Evolutionary conservation across 2,888 invertebrate species (phyloP).

Genomic region (Branchipolynoe longqiensis): DNA sequence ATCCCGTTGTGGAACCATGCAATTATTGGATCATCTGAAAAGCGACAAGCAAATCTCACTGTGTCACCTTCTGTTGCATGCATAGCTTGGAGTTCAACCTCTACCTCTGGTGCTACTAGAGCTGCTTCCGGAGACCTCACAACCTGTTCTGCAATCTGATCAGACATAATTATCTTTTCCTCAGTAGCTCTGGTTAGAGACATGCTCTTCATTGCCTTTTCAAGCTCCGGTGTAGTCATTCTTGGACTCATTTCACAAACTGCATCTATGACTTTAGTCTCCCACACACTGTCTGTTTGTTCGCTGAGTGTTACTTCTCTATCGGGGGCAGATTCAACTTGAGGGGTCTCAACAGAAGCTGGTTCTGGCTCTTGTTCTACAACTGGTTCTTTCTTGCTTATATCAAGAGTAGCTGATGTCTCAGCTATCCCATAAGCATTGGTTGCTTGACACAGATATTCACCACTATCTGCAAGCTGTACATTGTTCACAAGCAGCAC

Average conservation of each 20-base stretch:
- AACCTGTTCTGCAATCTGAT: slow-evolving; percentile 9
- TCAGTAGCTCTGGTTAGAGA: background rate
- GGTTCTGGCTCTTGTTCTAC: too few species aligned
- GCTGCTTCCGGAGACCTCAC: too few species aligned
- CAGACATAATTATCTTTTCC: background rate
- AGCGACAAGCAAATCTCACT: slow-evolving; percentile 73
- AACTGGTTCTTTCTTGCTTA: too few species aligned
- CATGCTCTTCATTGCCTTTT: background rate
- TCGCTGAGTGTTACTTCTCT: slow-evolving; percentile 17
- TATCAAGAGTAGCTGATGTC: too few species aligned
- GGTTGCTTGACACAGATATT: too few species aligned
- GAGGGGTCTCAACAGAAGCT: too few species aligned
- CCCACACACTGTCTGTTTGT: too few species aligned
- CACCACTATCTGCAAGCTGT: too few species aligned
- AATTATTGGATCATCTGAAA: slow-evolving; percentile 83
- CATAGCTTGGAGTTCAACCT: background rate
- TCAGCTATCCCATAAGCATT: too few species aligned
- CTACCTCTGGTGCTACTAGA: slow-evolving; percentile 70
- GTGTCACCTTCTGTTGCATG: slow-evolving; percentile 70
- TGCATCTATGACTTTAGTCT: background rate
- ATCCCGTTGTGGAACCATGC: slow-evolving; percentile 91
- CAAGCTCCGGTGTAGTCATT: background rate
- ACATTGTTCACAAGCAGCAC: too few species aligned
- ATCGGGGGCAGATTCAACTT: slow-evolving; percentile 21
- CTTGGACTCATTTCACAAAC: background rate